Evolutionary conservation across 1,140 invertebrate species (phyloP).

Genomic region (Lucilia sericata): DNA sequence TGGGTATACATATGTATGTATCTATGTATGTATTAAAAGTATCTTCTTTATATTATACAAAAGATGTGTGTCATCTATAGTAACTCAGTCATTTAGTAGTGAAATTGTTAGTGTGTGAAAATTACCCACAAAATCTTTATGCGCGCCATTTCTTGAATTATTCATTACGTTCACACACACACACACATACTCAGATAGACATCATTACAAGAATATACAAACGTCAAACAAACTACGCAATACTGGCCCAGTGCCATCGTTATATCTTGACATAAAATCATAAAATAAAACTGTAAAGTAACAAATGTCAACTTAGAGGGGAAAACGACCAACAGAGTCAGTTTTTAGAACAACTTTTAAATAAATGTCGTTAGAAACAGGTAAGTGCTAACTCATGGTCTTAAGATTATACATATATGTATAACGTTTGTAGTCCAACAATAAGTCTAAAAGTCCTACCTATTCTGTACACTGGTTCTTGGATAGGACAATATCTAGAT

Average conservation of each 20-base stretch:
- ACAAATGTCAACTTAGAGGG: not conserved
- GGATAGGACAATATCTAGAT: too few species aligned
- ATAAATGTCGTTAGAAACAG: not conserved
- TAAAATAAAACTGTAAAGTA: slow-evolving; percentile 12
- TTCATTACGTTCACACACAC: not conserved
- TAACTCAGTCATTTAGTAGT: not conserved
- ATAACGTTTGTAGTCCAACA: too few species aligned
- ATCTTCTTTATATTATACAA: not conserved
- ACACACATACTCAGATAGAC: not conserved
- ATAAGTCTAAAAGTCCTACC: too few species aligned
- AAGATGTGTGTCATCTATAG: not conserved
- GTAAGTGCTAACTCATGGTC: not conserved
- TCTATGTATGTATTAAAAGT: not conserved
- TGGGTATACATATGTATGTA: too few species aligned
- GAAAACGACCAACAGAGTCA: not conserved
- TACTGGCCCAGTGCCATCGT: slow-evolving; percentile 25
- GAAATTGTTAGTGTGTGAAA: not conserved
- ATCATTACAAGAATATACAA: not conserved
- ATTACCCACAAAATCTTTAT: not conserved
- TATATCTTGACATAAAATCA: slow-evolving; percentile 21
- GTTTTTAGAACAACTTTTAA: not conserved
- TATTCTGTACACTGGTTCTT: too few species aligned
- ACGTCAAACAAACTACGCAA: slow-evolving; percentile 20
- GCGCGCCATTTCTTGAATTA: slow-evolving; percentile 22
- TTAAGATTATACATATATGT: too few species aligned